A percentile compares a stretch with the other conserved stretches of the same genome.
These are phyloP conservation scores for Antheraea assamensis DNA, from an alignment of 2,888 invertebrate species.

Conservation along the genomic window DNA sequence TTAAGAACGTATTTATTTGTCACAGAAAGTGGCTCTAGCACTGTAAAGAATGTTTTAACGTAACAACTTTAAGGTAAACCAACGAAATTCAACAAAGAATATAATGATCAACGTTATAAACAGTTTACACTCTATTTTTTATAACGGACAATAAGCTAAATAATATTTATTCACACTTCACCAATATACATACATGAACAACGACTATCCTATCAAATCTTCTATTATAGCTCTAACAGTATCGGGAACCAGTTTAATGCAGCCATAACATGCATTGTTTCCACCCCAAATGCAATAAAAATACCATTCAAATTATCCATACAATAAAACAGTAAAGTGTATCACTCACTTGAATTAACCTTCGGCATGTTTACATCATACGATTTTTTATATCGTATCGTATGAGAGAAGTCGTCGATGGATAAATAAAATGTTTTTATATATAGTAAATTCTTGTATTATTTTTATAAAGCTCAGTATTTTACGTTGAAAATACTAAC, in stretches of 20 bases:
- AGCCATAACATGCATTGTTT: slow-evolving; percentile 56
- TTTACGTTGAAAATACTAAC: too few relatives aligned
- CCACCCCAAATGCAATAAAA: slow-evolving; percentile 59
- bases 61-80: too few relatives aligned
- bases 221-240: slow-evolving; percentile 27
- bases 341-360: slow-evolving; percentile 72
- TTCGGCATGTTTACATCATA: slow-evolving; percentile 37
- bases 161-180: neutral
- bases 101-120: too few relatives aligned
- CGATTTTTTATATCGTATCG: slow-evolving; percentile 27
- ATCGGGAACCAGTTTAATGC: slow-evolving; percentile 50
- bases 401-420: slow-evolving; percentile 6
- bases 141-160: slow-evolving; percentile 24
- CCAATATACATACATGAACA: slow-evolving; percentile 23
- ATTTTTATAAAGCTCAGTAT: neutral
- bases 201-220: slow-evolving; percentile 28
- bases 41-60: too few relatives aligned
- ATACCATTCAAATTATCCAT: slow-evolving; percentile 72
- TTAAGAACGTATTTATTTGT: too few relatives aligned
- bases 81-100: too few relatives aligned
- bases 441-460: neutral
- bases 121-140: slow-evolving; percentile 14
- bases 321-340: slow-evolving; percentile 69
- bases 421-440: neutral
- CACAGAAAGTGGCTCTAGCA: too few relatives aligned